Base-by-base conservation (phyloP, 2,888 invertebrate genomes). In the Eupelmus urozonus region DNA sequence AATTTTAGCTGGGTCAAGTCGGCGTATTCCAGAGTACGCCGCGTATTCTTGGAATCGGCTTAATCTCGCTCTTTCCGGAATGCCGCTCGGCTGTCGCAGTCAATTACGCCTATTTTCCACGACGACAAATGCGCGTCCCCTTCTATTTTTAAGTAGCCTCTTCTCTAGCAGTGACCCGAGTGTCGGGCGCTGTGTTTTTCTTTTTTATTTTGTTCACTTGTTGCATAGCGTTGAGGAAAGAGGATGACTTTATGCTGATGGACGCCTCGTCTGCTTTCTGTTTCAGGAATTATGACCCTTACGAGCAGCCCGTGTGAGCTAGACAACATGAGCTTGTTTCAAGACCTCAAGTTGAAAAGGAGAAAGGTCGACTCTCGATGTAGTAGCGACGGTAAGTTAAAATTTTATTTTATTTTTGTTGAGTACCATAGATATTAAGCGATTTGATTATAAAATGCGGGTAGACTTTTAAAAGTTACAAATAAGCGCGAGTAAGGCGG, bases 291-390 rank as follows among this genome's bases (percentile, higher is more conserved):
- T 96, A 96, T 96, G 96, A 96, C 96, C 95, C 96, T 96, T 94
- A 96, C 96, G 95, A 96, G 96, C 94, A 95, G 95, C 93, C 96
- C 96, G 94, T 96, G 96, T 94, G 96, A 96, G 94, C 95, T 96
- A 94, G 96, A 96, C 96, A 96, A 96, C 93, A 97, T 97, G 97
- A 97, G 97, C 96, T 96, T 97, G 92, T 97, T 97, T 94, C 97
- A 97, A 94, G 97, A 97, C 93, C 95, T 97, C 93, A 98, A 98
- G 93, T 93, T 98, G 92, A 98, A 98, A 94, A 94, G 97, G 93
- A 96, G 97, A 93, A 97, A 98, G 94, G 96, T 97, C 91, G 97
- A 97, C 93, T 97, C 97, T 91, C 94, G 97, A 92, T 96, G 97
- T 93, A 96, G 96, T 92, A 96, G 96, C 92, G 97, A 97, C 94